These are phyloP conservation scores for Catagonus wagneri DNA, from an alignment of 2,113 vertebrate genomes.

Conservation along the genomic window DNA sequence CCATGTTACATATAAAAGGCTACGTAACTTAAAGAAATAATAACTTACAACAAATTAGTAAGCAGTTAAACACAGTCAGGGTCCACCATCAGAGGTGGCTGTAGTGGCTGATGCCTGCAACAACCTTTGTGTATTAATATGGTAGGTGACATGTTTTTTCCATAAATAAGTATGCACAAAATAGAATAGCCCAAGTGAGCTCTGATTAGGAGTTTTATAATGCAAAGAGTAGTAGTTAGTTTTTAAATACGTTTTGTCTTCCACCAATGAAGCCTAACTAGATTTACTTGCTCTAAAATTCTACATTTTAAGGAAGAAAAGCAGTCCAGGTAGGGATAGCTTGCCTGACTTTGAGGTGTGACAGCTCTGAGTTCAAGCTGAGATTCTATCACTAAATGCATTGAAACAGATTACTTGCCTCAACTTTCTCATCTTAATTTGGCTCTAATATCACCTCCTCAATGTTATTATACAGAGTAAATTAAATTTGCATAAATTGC, in stretches of 20 bases:
- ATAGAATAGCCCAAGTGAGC: neutral
- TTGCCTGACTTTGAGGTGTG: neutral
- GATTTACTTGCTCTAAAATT: constrained; percentile 14
- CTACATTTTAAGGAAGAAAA: neutral
- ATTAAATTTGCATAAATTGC: neutral
- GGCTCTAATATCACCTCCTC: neutral
- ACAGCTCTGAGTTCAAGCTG: neutral
- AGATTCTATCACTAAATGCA: neutral
- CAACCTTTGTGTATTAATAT: neutral
- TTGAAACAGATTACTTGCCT: neutral
- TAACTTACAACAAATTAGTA: neutral
- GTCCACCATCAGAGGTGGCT: neutral
- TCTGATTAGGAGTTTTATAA: neutral
- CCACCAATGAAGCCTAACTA: neutral
- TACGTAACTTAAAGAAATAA: neutral
- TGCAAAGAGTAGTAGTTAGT: neutral
- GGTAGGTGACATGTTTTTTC: neutral
- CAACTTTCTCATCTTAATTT: neutral
- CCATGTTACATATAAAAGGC: neutral
- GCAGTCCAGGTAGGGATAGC: neutral
- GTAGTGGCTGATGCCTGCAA: neutral
- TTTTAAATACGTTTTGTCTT: neutral
- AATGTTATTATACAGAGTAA: neutral
- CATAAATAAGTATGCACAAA: neutral
- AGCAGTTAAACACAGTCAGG: constrained; percentile 1